phyloP scores from a whole-genome alignment of 1,140 invertebrate genomes.

The Choristoneura fumiferana region DNA sequence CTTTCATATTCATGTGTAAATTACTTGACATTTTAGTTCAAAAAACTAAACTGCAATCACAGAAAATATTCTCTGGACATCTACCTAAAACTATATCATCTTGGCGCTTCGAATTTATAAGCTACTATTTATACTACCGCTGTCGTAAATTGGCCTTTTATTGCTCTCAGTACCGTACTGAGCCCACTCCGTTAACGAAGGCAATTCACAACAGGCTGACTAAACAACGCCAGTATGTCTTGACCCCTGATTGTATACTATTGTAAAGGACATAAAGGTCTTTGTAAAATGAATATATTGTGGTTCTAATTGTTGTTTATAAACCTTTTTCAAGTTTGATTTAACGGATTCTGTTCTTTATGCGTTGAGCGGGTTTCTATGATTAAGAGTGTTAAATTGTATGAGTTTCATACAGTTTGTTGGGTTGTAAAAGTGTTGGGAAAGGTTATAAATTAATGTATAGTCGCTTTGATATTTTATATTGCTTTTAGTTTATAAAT shows the following conservation, averaged over 20 bases:
- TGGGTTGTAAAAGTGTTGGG: conserved; percentile 1
- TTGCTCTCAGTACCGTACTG: conserved; percentile 4
- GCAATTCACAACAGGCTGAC: not conserved
- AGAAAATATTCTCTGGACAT: not conserved
- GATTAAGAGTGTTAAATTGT: conserved; percentile 3
- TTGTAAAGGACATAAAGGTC: too few species aligned
- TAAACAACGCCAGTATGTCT: not conserved
- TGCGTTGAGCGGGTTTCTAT: not conserved
- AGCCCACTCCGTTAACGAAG: conserved; percentile 6
- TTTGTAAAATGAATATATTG: too few species aligned
- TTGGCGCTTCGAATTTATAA: not conserved
- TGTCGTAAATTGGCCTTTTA: conserved; percentile 13
- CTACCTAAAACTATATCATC: not conserved
- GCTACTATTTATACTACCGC: conserved; percentile 15
- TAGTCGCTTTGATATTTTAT: too few species aligned
- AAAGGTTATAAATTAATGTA: not conserved
- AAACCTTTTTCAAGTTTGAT: conserved; percentile 10
- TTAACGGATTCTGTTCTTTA: conserved; percentile 3
- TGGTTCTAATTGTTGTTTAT: conserved; percentile 16
- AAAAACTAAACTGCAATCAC: too few species aligned
- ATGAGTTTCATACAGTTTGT: conserved; percentile 13
- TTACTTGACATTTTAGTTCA: too few species aligned
- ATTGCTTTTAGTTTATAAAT: too few species aligned
- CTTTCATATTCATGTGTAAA: too few species aligned
- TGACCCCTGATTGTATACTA: not conserved